These are phyloP conservation scores for Drosophila anomalata DNA, from an alignment of 2,888 invertebrate species.

Conservation along the genomic window DNA sequence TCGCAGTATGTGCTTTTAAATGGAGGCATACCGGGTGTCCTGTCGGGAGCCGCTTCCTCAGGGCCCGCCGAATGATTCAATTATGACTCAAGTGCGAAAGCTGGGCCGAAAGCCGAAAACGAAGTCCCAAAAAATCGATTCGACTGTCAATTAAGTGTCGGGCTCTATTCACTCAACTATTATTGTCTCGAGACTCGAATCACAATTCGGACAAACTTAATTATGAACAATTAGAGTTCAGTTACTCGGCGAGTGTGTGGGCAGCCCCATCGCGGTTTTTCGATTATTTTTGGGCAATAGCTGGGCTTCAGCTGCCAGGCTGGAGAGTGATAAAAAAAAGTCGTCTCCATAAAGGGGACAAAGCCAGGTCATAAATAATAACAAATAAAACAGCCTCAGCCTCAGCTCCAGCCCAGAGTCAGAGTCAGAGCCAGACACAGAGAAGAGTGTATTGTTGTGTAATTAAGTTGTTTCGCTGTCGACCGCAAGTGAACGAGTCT, in stretches of 20 bases:
- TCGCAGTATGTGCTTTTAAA: neutral
- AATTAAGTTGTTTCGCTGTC: slow-evolving; percentile 77
- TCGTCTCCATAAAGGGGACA: neutral
- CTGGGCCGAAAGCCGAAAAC: slow-evolving; percentile 41
- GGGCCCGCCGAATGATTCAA: slow-evolving; percentile 67
- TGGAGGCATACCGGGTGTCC: slow-evolving; percentile 57
- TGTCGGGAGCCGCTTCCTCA: slow-evolving; percentile 12
- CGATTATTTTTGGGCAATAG: slow-evolving; percentile 57
- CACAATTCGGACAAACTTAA: slow-evolving; percentile 69
- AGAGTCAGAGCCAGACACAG: neutral
- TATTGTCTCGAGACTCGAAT: slow-evolving; percentile 50
- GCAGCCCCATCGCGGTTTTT: slow-evolving; percentile 31
- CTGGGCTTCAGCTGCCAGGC: slow-evolving; percentile 17
- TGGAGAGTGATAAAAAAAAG: slow-evolving; percentile 13
- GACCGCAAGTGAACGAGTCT: slow-evolving; percentile 59
- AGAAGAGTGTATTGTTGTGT: slow-evolving; percentile 63
- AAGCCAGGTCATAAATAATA: slow-evolving; percentile 32
- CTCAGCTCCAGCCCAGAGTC: too few species aligned
- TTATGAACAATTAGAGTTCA: slow-evolving; percentile 76
- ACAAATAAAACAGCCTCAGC: slow-evolving; percentile 5
- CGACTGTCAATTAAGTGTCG: slow-evolving; percentile 73
- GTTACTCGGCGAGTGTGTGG: slow-evolving; percentile 47
- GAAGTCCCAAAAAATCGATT: slow-evolving; percentile 42
- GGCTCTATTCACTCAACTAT: slow-evolving; percentile 69
- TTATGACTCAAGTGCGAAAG: slow-evolving; percentile 72